Evolutionary conservation across 1,140 invertebrate genomes (phyloP), one percentile per base, ranked within the genome.

Genomic region (Sarcophaga bullata): DNA sequence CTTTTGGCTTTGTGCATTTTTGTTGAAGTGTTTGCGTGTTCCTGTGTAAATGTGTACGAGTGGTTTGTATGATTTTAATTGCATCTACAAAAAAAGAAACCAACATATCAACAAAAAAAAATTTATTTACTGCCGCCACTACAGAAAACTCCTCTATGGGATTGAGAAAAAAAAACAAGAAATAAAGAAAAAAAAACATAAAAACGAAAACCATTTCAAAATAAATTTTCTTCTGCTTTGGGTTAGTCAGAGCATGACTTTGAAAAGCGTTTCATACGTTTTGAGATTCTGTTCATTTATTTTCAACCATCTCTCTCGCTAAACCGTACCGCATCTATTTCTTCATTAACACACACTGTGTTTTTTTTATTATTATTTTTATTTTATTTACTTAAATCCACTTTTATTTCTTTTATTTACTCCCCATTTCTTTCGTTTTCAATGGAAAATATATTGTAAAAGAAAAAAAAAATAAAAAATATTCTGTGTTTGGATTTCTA

Each of bases 231-330:
- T 37, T 37, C 25, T 37, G n/a, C 62, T 68, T 68, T 19, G 19
- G 62, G 62, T 68, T 68, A 68, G 62, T 68, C 19, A 68, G 62
- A 68, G 62, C 62, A 68, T 68, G 62, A 68, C 62, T 68, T 68
- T 68, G 7, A 68, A 68, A 68, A 68, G 17, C 62, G 17, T 19
- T 68, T 37, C 25, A 19, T 68, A 25, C 17, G n/a, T 68, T 68
- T 37, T 25, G 6, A 4, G 54, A 58, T 58, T 58, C 25, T 37
- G 25, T 37, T 37, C 25, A 37, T 58, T 68, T 8, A 68, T 68
- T 68, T 68, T n/a, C 8, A 68, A 68, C 3, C 25, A 37, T 37
- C 25, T 37, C 25, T 37, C 25, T 37, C 25, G 25, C 25, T 37
- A 37, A 37, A 37, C 25, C 25, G 25, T 37, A 25, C 8, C 62